Conservation (phyloP, 2,797 vertebrate genomes). For the Pseudomugil tenellus region DNA sequence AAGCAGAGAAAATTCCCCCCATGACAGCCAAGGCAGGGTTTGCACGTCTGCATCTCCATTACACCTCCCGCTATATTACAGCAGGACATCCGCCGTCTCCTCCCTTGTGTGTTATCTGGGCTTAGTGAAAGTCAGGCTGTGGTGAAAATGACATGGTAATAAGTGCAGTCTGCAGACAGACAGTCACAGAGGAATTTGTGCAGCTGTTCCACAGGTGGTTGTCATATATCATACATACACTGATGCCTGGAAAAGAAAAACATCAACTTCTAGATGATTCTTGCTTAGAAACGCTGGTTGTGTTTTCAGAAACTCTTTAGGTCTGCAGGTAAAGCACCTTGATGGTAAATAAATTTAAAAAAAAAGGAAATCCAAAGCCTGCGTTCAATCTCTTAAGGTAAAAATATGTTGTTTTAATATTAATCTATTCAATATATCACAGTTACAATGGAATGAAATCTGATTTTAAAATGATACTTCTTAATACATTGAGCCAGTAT, state of each 20-base stretch:
- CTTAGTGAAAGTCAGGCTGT: constrained; percentile 29
- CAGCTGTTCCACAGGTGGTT: constrained; percentile 25
- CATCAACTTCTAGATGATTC: not conserved
- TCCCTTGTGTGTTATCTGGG: constrained; percentile 22
- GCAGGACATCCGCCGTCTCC: constrained; percentile 13
- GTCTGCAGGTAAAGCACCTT: too few species aligned
- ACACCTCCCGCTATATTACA: constrained; percentile 33
- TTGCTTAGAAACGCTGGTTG: not conserved
- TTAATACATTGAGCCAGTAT: too few species aligned
- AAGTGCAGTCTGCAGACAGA: constrained; percentile 41
- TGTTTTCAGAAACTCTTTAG: not conserved
- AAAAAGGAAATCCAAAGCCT: too few species aligned
- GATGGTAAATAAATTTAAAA: too few species aligned
- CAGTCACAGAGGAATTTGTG: constrained; percentile 7
- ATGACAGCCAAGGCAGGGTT: constrained; percentile 1
- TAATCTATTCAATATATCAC: too few species aligned
- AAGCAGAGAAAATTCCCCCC: constrained; percentile 27
- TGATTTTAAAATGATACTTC: too few species aligned
- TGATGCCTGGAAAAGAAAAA: not conserved
- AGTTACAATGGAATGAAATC: too few species aligned
- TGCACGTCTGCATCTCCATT: constrained; percentile 21
- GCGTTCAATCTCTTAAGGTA: too few species aligned
- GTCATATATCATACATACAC: constrained; percentile 9
- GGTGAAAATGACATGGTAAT: constrained; percentile 34
- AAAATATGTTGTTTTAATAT: too few species aligned